Percentiles rank a stretch among this genome's conserved stretches.
phyloP scores from a whole-genome alignment of 2,113 vertebrate genomes.

The Xiphophorus maculatus region DNA sequence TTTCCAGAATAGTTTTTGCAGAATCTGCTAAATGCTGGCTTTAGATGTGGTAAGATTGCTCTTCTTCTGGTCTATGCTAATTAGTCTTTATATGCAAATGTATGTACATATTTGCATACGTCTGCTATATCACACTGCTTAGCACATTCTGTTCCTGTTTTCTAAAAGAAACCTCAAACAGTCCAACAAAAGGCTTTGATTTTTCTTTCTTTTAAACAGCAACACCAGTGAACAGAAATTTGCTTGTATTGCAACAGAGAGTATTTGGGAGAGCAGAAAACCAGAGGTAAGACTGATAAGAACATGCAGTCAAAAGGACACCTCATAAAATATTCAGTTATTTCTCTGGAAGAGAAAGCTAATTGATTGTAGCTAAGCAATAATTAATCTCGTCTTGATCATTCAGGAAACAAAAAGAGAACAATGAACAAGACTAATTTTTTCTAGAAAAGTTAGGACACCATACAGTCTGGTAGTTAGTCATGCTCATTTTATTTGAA shows the following conservation, averaged over 20 bases:
- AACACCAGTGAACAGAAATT: neutral
- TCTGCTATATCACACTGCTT: neutral
- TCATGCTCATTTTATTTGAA: no score
- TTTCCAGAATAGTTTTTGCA: conserved; percentile 14
- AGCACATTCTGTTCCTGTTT: neutral
- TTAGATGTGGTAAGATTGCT: neutral
- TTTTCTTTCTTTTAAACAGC: neutral
- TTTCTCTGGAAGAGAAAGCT: neutral
- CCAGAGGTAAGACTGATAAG: neutral
- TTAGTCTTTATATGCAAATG: neutral
- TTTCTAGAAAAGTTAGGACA: neutral
- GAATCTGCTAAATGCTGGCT: neutral
- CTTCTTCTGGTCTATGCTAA: neutral
- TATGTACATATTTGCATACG: neutral
- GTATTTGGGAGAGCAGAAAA: neutral
- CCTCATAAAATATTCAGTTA: neutral
- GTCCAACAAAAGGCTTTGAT: neutral
- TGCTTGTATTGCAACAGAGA: neutral
- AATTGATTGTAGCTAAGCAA: neutral
- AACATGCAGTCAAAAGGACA: neutral
- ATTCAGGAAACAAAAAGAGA: neutral
- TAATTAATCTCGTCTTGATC: neutral
- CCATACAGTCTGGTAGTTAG: neutral
- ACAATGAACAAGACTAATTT: neutral
- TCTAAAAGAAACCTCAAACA: neutral